phyloP scores from a whole-genome alignment of 1,140 invertebrate genomes.

The Gonatopus flavifemur region DNA sequence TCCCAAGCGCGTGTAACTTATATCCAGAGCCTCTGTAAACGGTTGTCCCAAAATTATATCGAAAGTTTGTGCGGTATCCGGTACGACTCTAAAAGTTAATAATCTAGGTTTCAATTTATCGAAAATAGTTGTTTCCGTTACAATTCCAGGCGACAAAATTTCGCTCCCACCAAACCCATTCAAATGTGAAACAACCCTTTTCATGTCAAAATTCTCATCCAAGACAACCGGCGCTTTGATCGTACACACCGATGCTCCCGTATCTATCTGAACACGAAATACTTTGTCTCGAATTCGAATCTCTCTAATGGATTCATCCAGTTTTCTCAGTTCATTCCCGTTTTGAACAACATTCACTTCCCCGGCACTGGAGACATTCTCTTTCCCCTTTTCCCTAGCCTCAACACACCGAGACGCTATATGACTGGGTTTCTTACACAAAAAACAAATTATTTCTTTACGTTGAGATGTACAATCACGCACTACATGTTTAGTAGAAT shows the following conservation, averaged over 20 bases:
- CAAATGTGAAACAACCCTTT: background rate
- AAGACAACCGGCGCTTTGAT: constrained; percentile 21
- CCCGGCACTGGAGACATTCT: too few relatives aligned
- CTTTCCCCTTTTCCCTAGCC: too few relatives aligned
- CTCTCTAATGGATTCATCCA: too few relatives aligned
- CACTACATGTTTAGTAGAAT: too few relatives aligned
- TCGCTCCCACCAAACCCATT: constrained; percentile 8
- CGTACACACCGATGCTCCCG: constrained; percentile 17
- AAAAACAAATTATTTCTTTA: too few relatives aligned
- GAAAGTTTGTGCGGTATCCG: constrained; percentile 15
- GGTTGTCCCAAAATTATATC: constrained; percentile 20
- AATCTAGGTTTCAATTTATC: constrained; percentile 10
- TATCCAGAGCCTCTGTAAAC: constrained; percentile 23
- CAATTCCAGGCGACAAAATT: constrained; percentile 5
- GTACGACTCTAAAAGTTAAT: constrained; percentile 16
- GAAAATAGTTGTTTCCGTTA: constrained; percentile 1
- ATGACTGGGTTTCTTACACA: too few relatives aligned
- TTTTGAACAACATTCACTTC: too few relatives aligned
- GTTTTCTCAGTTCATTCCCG: too few relatives aligned
- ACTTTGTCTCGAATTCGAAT: too few relatives aligned
- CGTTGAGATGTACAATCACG: too few relatives aligned
- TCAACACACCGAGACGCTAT: too few relatives aligned
- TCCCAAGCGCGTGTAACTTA: constrained; percentile 15
- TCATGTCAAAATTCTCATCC: constrained; percentile 3
- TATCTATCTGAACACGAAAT: too few relatives aligned